phyloP scores from a whole-genome alignment of 2,113 vertebrate genomes.

The Panthera leo region DNA sequence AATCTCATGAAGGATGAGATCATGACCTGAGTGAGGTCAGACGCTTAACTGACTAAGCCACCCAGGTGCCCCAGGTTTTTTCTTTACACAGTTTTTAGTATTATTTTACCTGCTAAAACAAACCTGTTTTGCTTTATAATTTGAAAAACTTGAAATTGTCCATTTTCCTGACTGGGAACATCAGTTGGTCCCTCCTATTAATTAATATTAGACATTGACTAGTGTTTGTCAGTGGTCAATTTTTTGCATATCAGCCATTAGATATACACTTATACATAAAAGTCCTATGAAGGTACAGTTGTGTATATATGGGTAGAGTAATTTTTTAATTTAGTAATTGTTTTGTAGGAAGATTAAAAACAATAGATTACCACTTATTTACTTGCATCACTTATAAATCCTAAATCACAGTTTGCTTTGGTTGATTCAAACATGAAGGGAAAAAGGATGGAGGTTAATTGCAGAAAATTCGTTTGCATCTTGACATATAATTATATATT shows the following conservation, averaged over 20 bases:
- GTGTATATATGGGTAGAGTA: background rate
- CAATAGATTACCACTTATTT: background rate
- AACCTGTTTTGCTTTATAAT: background rate
- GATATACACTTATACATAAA: background rate
- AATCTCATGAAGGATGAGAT: too few relatives aligned
- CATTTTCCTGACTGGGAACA: background rate
- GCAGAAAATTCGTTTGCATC: background rate
- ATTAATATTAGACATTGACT: background rate
- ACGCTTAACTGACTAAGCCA: too few relatives aligned
- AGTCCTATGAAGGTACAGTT: background rate
- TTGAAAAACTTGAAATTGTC: background rate
- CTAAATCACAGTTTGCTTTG: background rate
- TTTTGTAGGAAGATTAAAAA: conserved; percentile 13
- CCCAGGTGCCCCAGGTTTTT: too few relatives aligned
- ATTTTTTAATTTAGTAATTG: background rate
- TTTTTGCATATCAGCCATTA: background rate
- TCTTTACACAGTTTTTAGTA: background rate
- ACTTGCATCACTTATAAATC: background rate
- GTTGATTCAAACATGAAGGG: background rate
- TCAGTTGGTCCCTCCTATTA: background rate
- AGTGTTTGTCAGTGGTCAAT: background rate
- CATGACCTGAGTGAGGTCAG: too few relatives aligned
- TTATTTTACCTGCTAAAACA: background rate
- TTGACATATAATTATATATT: background rate
- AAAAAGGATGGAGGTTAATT: background rate